Conservation (phyloP, 1,140 invertebrate species). For the Calycopis cecrops region DNA sequence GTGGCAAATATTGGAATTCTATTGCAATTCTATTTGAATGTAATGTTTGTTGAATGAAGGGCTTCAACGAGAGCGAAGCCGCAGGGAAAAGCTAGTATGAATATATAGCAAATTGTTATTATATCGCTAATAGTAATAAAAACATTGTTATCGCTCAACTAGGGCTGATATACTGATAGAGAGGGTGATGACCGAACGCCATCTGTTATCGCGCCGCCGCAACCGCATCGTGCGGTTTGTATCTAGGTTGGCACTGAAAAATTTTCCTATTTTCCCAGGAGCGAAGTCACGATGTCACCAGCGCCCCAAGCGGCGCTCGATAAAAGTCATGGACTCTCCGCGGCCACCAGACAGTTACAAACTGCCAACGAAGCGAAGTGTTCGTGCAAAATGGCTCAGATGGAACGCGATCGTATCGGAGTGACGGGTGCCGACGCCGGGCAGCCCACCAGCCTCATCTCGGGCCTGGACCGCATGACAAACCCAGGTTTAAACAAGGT, state of each 20-base stretch:
- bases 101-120: too few relatives aligned
- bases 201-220: slow-evolving; percentile 54
- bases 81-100: too few relatives aligned
- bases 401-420: slow-evolving; percentile 80
- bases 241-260: slow-evolving; percentile 52
- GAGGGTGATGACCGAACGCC: slow-evolving; percentile 40
- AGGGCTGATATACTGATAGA: slow-evolving; percentile 9
- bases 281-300: slow-evolving; percentile 61
- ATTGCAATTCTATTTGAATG: too few relatives aligned
- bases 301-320: slow-evolving; percentile 56
- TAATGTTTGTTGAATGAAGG: too few relatives aligned
- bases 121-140: neutral
- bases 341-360: slow-evolving; percentile 51
- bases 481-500: slow-evolving; percentile 88
- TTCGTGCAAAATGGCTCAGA: slow-evolving; percentile 69
- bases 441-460: slow-evolving; percentile 63
- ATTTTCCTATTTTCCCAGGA: slow-evolving; percentile 71
- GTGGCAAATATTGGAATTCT: too few relatives aligned
- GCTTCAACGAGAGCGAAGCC: too few relatives aligned
- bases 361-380: slow-evolving; percentile 37
- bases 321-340: slow-evolving; percentile 49
- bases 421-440: slow-evolving; percentile 77
- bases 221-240: slow-evolving; percentile 45
- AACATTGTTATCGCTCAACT: slow-evolving; percentile 8
- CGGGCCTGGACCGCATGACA: slow-evolving; percentile 84